Evolutionary conservation across 2,888 invertebrate genomes (phyloP), one percentile per base, ranked within the genome.

Genomic region (Podabrus alpinus): DNA sequence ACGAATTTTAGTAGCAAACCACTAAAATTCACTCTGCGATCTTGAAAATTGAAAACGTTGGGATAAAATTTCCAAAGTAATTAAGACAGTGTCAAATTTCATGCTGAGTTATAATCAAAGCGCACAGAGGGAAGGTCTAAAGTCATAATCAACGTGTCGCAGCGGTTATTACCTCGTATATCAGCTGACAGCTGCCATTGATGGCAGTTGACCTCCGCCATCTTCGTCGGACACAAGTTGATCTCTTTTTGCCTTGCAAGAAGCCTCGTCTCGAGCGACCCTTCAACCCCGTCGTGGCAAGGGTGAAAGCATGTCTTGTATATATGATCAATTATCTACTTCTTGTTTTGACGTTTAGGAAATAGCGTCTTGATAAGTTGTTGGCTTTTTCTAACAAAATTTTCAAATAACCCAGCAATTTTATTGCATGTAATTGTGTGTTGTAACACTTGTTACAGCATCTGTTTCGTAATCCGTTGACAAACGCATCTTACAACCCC

Each of bases 181-280:
- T 88, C 87, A 88, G 85, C 82, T 85, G 86, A 87, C 87, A 86
- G 87, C 87, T 88, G 88, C 86, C 86, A 86, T 85, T 88, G 88
- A 88, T 88, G 87, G 86, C 84, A 85, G 82, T 81, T 82, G 82
- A 82, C 80, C 81, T 79, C 77, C 70, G 72, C 78, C 75, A 68
- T 77, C 78, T 69, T 76, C 73, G 70, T 75, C 77, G 59, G 73
- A 76, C 76, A 69, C 75, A 72, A 62, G 69, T 71, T 71, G 73
- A 75, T 79, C 76, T 77, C 75, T 71, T 71, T 73, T 69, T 62
- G 68, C 73, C 61, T 76, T 75, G 72, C 77, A 66, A 64, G 61
- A 64, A 68, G 70, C 69, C 61, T 60, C 71, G 61, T 21, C 15
- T 21, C 17, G 29, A 62, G 21, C 73, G 64, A 73, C 71, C 76